A percentile compares a stretch with the other conserved stretches of the same genome.
phyloP scores from a whole-genome alignment of 2,888 invertebrate genomes.

The Heliconius hortense region DNA sequence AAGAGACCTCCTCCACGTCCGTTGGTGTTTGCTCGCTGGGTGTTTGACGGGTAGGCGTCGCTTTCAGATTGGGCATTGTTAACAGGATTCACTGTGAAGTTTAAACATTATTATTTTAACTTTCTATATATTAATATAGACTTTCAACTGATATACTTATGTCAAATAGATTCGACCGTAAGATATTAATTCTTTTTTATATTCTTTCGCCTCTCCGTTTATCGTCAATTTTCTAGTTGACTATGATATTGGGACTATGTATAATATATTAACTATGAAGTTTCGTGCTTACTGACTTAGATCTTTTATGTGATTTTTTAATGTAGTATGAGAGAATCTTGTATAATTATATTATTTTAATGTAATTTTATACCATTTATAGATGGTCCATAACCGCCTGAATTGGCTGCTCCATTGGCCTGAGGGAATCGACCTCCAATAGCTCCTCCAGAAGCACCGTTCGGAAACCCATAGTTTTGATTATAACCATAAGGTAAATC shows the following conservation, averaged over 20 bases:
- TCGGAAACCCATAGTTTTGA: not conserved
- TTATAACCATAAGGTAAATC: not conserved
- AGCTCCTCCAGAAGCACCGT: not conserved
- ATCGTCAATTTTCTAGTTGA: too few relatives aligned
- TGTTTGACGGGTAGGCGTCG: not conserved
- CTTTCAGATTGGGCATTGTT: conserved; percentile 25
- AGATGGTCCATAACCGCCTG: conserved; percentile 1
- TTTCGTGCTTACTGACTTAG: too few relatives aligned
- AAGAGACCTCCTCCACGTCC: not conserved
- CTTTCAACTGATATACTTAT: too few relatives aligned
- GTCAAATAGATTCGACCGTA: too few relatives aligned
- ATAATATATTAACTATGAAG: too few relatives aligned
- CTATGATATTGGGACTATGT: too few relatives aligned
- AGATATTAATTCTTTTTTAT: too few relatives aligned
- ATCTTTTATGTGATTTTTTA: too few relatives aligned
- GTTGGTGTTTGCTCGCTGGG: not conserved
- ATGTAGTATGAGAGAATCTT: too few relatives aligned
- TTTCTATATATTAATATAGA: too few relatives aligned
- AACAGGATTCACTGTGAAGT: conserved; percentile 23
- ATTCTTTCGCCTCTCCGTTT: too few relatives aligned
- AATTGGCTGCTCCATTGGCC: not conserved
- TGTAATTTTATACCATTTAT: conserved; percentile 1
- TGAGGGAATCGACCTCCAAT: not conserved
- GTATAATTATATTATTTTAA: too few relatives aligned
- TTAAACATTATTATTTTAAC: not conserved